phyloP scores from a whole-genome alignment of 2,797 vertebrate species.

The Lacerta viridis region DNA sequence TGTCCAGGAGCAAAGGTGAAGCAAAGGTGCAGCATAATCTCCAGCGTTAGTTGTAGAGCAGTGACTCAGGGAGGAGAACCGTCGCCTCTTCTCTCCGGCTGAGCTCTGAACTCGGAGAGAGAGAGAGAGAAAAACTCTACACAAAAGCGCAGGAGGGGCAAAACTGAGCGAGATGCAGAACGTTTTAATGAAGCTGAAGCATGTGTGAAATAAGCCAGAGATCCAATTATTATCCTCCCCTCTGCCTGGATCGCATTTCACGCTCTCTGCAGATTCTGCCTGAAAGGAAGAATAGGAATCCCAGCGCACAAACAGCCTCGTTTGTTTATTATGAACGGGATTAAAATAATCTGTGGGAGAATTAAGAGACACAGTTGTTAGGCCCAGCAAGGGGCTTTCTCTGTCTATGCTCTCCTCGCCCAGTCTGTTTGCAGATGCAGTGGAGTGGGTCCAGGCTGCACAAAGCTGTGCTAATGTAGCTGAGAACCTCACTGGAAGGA shows the following conservation, averaged over 20 bases:
- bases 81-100: conserved; percentile 58
- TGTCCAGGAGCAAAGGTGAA: too few species aligned
- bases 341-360: conserved; percentile 67
- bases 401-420: not conserved
- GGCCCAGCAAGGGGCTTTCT: conserved; percentile 54
- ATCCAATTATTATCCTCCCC: conserved; percentile 57
- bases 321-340: conserved; percentile 64
- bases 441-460: conserved; percentile 61
- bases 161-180: not conserved
- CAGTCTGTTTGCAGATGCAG: conserved; percentile 53
- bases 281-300: conserved; percentile 50
- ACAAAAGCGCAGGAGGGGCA: conserved; percentile 22
- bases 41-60: conserved; percentile 20
- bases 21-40: not conserved
- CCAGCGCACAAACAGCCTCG: conserved; percentile 62
- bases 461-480: conserved; percentile 63
- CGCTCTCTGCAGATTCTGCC: conserved; percentile 59
- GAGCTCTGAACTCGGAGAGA: conserved; percentile 57
- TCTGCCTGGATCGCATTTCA: conserved; percentile 68
- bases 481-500: conserved; percentile 53
- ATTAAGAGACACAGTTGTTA: conserved; percentile 65
- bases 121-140: conserved; percentile 46
- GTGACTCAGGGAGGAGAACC: conserved; percentile 23
- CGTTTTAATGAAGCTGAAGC: conserved; percentile 38
- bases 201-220: conserved; percentile 42